Evolutionary conservation across 2,888 invertebrate species (phyloP).

Genomic region (Biston betularia): DNA sequence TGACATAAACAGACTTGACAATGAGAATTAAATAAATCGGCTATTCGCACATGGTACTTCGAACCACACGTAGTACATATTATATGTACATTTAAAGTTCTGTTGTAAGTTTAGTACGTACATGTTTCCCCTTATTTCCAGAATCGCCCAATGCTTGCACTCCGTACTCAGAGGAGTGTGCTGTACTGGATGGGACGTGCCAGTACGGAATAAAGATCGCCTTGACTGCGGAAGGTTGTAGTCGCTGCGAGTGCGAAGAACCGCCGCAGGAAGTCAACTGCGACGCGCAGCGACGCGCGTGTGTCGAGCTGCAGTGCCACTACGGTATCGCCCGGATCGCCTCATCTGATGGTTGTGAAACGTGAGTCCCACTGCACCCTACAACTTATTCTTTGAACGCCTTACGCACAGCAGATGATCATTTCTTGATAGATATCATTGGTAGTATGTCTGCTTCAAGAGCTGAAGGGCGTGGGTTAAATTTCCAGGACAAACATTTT

Average conservation of each 20-base stretch:
- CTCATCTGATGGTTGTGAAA: conserved; percentile 64
- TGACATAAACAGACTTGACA: no score
- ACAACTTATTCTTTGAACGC: no score
- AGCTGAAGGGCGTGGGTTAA: no score
- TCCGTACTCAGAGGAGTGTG: conserved; percentile 87
- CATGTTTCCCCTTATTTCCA: conserved; percentile 10
- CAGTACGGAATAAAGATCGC: conserved; percentile 89
- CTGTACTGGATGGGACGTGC: conserved; percentile 85
- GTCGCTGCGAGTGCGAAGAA: conserved; percentile 84
- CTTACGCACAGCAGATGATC: no score
- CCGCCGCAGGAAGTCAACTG: conserved; percentile 74
- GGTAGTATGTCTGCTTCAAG: no score
- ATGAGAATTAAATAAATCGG: no score
- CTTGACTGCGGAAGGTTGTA: conserved; percentile 84
- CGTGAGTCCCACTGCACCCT: conserved; percentile 48
- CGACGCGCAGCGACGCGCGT: conserved; percentile 86
- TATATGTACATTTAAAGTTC: neutral
- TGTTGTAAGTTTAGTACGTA: neutral
- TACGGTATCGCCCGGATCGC: conserved; percentile 87
- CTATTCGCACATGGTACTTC: neutral
- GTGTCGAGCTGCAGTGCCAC: conserved; percentile 88
- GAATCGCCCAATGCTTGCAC: conserved; percentile 77
- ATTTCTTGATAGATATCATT: no score
- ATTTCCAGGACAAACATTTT: no score
- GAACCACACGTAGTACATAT: neutral